Evolutionary conservation across 1,140 invertebrate species (phyloP), one percentile per base, ranked within the genome.

Genomic region (Trypoxylus dichotomus): DNA sequence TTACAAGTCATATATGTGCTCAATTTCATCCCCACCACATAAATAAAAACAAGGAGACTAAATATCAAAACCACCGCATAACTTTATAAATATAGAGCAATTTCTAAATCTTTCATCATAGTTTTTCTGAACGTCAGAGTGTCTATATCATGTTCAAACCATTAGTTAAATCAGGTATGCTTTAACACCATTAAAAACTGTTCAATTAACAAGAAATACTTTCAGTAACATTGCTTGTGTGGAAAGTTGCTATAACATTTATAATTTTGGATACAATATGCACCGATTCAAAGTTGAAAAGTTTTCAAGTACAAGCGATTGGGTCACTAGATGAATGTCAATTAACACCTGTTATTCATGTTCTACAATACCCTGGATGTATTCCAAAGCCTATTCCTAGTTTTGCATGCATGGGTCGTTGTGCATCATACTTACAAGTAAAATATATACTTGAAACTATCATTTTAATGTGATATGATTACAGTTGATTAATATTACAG

Each of bases 381-480:
- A 91, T 96, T 27, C 95, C 96, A 21, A 97, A 97, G 85, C 95
- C 95, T 2, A 97, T 98, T 82, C 95, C 96, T 6, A 97, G 95
- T 68, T 97, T 96, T 86, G 96, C 96, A 10, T 98, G 96, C 84
- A 94, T 93, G 78, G 96, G 96, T 76, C 91, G 94, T 83, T 98
- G 96, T 85, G 93, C 93, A 43, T 96, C 95, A 80, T 98, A 97
- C 82, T 91, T 98, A 37, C 96, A 98, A 90, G 96, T 97, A 78
- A 81, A 43, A 43, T 2, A n/a, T n/a, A n/a, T 54, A 19, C 47
- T 54, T 6, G 27, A 68, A 68, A 13, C 21, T 68, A 58, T 5
- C 8, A 27, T 68, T 27, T 10, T 2, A 19, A 11, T 25, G 27
- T 0, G 13, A n/a, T 41, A 13, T 41, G 32, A 42, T 21, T n/a